Conservation (phyloP, 92 coral and sea anemone genomes). For the Porites lobata region DNA sequence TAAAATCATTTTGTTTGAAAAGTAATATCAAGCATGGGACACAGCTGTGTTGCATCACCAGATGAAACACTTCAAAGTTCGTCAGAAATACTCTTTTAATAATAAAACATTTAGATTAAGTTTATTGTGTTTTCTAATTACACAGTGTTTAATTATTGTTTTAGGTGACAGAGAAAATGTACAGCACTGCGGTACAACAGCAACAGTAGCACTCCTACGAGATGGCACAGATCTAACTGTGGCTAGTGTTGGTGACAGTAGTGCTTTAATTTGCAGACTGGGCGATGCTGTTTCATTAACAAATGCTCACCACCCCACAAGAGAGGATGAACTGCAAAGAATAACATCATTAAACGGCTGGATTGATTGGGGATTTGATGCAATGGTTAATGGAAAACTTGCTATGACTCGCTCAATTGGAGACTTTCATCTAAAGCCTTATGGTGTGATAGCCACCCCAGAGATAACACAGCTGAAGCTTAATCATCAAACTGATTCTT, state of each 20-base stretch:
- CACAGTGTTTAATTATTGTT: neutral
- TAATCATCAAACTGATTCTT: conserved; percentile 81
- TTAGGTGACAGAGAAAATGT: neutral
- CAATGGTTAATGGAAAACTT: conserved; percentile 93
- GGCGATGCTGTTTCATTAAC: conserved; percentile 82
- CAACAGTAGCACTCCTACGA: conserved; percentile 87
- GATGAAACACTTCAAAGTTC: too few species aligned
- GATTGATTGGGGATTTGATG: conserved; percentile 81
- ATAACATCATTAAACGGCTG: conserved; percentile 78
- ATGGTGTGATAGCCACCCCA: conserved; percentile 93
- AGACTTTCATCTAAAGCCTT: conserved; percentile 91
- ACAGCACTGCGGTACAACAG: conserved; percentile 90
- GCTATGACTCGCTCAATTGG: conserved; percentile 98
- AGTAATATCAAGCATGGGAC: too few species aligned
- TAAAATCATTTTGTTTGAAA: too few species aligned
- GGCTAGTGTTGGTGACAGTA: conserved; percentile 96
- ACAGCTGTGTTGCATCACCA: too few species aligned
- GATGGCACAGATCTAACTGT: conserved; percentile 92
- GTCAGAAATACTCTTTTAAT: too few species aligned
- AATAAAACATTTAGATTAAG: neutral
- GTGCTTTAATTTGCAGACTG: conserved; percentile 84
- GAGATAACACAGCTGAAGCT: conserved; percentile 76
- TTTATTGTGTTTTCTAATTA: too few species aligned
- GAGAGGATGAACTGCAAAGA: conserved; percentile 84
- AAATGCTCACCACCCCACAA: conserved; percentile 87